Conservation (phyloP, 2,888 invertebrate species). For the Pammene aurita region DNA sequence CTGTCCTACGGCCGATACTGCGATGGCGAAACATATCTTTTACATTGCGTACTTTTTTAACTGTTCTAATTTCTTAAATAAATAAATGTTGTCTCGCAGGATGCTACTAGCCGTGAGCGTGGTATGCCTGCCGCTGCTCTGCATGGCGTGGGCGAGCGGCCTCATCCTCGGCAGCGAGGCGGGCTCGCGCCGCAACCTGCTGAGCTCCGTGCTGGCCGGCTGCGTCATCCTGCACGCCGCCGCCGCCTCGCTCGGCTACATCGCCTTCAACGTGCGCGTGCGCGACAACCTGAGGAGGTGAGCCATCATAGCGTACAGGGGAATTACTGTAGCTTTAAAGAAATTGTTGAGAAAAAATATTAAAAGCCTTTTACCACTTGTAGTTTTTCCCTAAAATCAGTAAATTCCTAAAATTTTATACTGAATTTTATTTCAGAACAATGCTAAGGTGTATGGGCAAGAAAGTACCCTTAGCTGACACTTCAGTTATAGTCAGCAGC, state of each 20-base stretch:
- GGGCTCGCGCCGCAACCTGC: conserved; percentile 85
- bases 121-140: conserved; percentile 91
- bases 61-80: too few relatives aligned
- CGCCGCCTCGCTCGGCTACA: conserved; percentile 93
- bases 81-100: conserved; percentile 64
- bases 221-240: conserved; percentile 91
- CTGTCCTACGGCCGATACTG: neutral
- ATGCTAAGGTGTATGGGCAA: conserved; percentile 90
- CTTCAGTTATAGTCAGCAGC: conserved; percentile 88
- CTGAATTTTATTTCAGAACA: conserved; percentile 69
- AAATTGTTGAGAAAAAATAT: too few relatives aligned
- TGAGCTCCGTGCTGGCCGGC: conserved; percentile 90
- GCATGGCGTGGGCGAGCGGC: conserved; percentile 90
- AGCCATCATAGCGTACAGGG: conserved; percentile 11
- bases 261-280: conserved; percentile 93
- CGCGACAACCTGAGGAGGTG: conserved; percentile 87
- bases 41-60: too few relatives aligned
- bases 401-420: too few relatives aligned
- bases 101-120: conserved; percentile 94
- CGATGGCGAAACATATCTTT: too few relatives aligned
- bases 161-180: conserved; percentile 85
- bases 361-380: too few relatives aligned
- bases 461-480: conserved; percentile 91
- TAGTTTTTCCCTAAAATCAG: too few relatives aligned
- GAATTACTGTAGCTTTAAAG: too few relatives aligned